Conservation (phyloP, 2,113 vertebrate species). For the Nycticorax nycticorax region DNA sequence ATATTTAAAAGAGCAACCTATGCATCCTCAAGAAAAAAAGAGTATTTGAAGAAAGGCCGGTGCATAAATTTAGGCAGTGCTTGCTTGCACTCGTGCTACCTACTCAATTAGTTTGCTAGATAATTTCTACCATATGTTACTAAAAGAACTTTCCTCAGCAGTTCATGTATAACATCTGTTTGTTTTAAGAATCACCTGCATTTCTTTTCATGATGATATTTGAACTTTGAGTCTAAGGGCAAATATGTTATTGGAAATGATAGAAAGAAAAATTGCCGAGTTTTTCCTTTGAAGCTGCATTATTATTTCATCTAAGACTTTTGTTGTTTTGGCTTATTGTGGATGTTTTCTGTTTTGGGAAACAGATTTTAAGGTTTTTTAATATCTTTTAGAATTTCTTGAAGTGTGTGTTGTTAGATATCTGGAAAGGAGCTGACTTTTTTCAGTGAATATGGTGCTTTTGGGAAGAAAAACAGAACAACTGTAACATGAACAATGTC, state of each 20-base stretch:
- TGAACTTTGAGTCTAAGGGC: neutral
- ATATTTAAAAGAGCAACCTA: slow-evolving; percentile 29
- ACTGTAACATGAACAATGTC: neutral
- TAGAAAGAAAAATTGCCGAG: neutral
- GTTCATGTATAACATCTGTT: neutral
- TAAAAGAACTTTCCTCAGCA: neutral
- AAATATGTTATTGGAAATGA: neutral
- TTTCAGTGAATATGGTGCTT: neutral
- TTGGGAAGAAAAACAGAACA: neutral
- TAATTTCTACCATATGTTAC: neutral
- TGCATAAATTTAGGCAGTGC: neutral
- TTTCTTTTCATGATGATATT: neutral
- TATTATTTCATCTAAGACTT: neutral
- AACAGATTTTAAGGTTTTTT: neutral
- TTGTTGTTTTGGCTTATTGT: neutral
- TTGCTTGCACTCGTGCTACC: neutral
- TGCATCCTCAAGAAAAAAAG: neutral
- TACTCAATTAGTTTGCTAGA: neutral
- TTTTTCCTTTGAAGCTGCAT: neutral
- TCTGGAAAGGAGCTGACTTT: neutral
- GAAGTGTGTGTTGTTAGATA: neutral
- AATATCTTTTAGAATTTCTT: neutral
- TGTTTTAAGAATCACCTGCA: neutral
- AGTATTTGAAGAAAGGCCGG: neutral
- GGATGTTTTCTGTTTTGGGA: neutral